Evolutionary conservation across 2,797 vertebrate species (phyloP), one percentile per base, ranked within the genome.

Genomic region (Syngnathus rostellatus): DNA sequence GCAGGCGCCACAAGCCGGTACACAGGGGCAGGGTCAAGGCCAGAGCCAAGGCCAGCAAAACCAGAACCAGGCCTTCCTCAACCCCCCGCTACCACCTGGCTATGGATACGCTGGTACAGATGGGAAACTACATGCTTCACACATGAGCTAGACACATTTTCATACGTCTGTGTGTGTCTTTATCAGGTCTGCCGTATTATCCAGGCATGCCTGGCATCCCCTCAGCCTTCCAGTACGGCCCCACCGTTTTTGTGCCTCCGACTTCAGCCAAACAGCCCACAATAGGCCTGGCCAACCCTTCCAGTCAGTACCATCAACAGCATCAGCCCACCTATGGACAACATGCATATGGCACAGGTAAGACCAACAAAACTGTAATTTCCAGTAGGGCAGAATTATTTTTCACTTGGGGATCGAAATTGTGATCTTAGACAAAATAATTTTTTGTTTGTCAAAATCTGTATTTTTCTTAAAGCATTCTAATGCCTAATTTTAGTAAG

Each of bases 201-300:
- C 85, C 96, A 8, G 93, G 95, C 5, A 51, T 96, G 80, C 93
- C 94, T 0, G 94, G 94, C 0, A 90, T 99, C 77, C 97, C 95
- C 78, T 94, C 93, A 74, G 93, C 96, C 73, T 98, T 98, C 88
- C 96, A 96, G 68, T 98, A 98, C 0, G 96, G 92, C 55, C 96
- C 95, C 69, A 91, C 96, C 14, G 93, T 99, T 87, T 98, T 99
- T 84, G 94, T 99, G 77, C 94, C 96, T 83, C 93, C 93, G 17
- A 88, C 93, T 10, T 94, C 95, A 5, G 94, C 95, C 71, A 99
- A 99, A 80, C 96, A 98, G 79, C 94, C 94, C 0, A 80, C 90
- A 8, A 91, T 98, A 87, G 92, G 88, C 73, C 85, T 97, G 68
- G 92, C 89, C 67, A 92, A 93, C 0, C 87, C 93, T 0, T 92